Evolutionary conservation across 2,113 vertebrate genomes (phyloP).

Genomic region (Cromileptes altivelis): DNA sequence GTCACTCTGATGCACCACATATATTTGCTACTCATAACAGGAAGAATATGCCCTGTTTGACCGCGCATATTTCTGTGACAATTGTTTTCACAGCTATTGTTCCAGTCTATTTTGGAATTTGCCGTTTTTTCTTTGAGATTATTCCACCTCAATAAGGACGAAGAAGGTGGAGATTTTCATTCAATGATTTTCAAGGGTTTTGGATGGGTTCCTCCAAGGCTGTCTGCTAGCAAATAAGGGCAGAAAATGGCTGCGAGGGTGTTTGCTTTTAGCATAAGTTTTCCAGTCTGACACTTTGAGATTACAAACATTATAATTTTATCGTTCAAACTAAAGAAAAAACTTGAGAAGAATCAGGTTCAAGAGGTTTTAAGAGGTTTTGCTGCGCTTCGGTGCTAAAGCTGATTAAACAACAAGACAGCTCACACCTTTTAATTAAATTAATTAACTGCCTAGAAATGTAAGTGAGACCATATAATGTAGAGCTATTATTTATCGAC

Average conservation of each 20-base stretch:
- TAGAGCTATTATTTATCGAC: neutral
- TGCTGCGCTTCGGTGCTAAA: constrained; percentile 1
- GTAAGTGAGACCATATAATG: neutral
- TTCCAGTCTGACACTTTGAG: neutral
- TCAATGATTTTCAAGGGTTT: constrained; percentile 31
- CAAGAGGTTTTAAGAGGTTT: neutral
- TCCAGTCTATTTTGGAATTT: constrained; percentile 75
- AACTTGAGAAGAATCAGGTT: neutral
- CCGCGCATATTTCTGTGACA: constrained; percentile 69
- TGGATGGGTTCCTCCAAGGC: constrained; percentile 12
- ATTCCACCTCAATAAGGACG: constrained; percentile 63
- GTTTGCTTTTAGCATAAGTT: neutral
- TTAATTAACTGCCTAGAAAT: constrained; percentile 6
- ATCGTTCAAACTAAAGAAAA: neutral
- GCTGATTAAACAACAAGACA: neutral
- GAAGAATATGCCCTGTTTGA: constrained; percentile 64
- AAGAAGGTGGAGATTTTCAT: constrained; percentile 52
- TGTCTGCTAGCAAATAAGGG: neutral
- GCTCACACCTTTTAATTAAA: constrained; percentile 43
- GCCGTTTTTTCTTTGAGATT: constrained; percentile 46
- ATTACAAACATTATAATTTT: neutral
- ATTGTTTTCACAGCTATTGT: constrained; percentile 78
- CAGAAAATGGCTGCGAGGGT: neutral
- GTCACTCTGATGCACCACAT: constrained; percentile 70
- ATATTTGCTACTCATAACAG: constrained; percentile 80